phyloP scores from a whole-genome alignment of 2,888 invertebrate species.

The Agrochola lota region DNA sequence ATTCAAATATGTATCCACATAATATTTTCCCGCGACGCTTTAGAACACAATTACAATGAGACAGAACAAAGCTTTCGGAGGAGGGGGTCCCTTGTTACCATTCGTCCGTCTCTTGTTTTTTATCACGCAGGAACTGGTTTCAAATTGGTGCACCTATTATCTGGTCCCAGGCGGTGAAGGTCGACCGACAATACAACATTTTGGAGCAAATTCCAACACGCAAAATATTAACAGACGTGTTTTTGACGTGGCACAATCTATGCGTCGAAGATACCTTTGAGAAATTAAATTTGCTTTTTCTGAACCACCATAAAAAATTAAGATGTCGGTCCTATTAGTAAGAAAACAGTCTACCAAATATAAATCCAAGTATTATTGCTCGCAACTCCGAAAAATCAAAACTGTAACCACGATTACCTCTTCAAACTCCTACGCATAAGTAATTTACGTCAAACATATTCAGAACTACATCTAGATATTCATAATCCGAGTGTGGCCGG shows the following conservation, averaged over 20 bases:
- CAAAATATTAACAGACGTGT: slow-evolving; percentile 83
- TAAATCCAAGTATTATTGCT: not conserved
- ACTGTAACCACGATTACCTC: slow-evolving; percentile 8
- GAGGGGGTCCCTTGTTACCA: slow-evolving; percentile 83
- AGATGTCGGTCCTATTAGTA: no score
- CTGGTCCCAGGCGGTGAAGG: slow-evolving; percentile 86
- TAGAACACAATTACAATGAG: slow-evolving; percentile 68
- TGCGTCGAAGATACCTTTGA: slow-evolving; percentile 34
- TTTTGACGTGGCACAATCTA: slow-evolving; percentile 61
- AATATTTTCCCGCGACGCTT: slow-evolving; percentile 57
- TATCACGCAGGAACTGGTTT: slow-evolving; percentile 85
- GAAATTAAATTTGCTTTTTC: not conserved
- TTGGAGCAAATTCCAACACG: slow-evolving; percentile 88
- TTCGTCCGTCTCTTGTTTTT: slow-evolving; percentile 83
- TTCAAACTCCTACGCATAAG: slow-evolving; percentile 37
- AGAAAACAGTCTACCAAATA: not conserved
- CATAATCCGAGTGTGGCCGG: slow-evolving; percentile 51
- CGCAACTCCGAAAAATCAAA: not conserved
- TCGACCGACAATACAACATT: slow-evolving; percentile 85
- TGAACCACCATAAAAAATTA: not conserved
- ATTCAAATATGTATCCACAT: slow-evolving; percentile 30
- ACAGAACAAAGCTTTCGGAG: slow-evolving; percentile 79
- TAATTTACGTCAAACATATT: slow-evolving; percentile 54
- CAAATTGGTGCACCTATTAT: slow-evolving; percentile 90
- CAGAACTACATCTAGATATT: slow-evolving; percentile 51